Base-by-base conservation (phyloP, 2,113 vertebrate species). In the Rhombomys opimus region DNA sequence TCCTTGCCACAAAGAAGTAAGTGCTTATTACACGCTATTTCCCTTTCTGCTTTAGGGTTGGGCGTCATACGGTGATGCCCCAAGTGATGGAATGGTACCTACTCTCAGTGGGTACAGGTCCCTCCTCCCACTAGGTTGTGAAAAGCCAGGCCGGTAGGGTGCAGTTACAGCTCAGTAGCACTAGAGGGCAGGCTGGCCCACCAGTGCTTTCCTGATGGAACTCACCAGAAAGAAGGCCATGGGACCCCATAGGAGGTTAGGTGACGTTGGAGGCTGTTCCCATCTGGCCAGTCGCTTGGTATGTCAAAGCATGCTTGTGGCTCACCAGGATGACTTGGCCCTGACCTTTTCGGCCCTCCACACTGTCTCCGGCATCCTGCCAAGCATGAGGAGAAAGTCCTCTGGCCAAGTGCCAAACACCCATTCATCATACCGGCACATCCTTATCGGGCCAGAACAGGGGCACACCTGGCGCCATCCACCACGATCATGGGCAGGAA, bases 111-210 rank as follows among this genome's bases (percentile, higher is more conserved):
- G 35, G 11, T 41, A 32, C 52, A 50, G 75, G 38, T 38, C 12
- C 4, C 2, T 70, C 46, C 46, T 75, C 32, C 54, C 3, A 0
- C 12, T 1, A 30, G 32, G 1, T 18, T 52, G 41, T 61, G 18
- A 67, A 88, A 95, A 92, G 38, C 6, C 0, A 27, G 14, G 4
- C 57, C 30, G 32, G 35, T 11, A 87, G 80, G 14, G 7, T 96
- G 96, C 91, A 96, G 75, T 96, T 95, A n/a, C 46, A 0, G 1
- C 32, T 0, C 3, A 30, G 1, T 0, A 27, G 91, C 98, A 96
- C 98, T 88, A 57, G 98, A 95, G 96, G 96, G 97, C 96, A 97
- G 96, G 70, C 93, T 86, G 84, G 61, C 38, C 93, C 96, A 93
- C 27, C n/a, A 81, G 75, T 35, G 2, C 90, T n/a, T 89, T 89